Percentiles rank a stretch among this genome's conserved stretches.
Conservation (phyloP, 2,113 vertebrate species). For the Ovis canadensis region DNA sequence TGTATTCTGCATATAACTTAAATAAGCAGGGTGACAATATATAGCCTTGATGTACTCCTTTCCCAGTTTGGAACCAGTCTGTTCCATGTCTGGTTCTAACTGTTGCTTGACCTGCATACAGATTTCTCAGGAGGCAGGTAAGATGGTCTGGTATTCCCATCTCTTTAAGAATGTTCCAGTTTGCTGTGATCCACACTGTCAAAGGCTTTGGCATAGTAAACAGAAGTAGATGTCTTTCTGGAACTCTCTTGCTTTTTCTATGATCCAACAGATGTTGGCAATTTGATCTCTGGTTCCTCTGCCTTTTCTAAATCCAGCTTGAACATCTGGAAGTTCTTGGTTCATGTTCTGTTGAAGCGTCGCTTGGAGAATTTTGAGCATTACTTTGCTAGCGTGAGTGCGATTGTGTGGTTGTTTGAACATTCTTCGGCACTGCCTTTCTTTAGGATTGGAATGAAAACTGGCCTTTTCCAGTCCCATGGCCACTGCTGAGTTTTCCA, state of each 20-base stretch:
- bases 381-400: background rate
- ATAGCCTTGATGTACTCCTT: background rate
- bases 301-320: background rate
- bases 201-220: background rate
- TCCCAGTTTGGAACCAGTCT: background rate
- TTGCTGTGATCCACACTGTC: background rate
- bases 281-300: background rate
- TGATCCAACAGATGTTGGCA: background rate
- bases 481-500: background rate
- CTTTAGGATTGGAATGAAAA: background rate
- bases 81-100: background rate
- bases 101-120: background rate
- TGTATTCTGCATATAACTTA: background rate
- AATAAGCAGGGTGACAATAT: background rate
- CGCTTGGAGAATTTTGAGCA: background rate
- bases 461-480: background rate
- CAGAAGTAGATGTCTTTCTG: background rate
- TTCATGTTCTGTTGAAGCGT: background rate
- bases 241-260: background rate
- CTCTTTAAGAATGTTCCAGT: background rate
- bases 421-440: background rate
- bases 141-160: background rate
- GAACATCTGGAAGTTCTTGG: background rate
- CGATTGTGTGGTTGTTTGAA: background rate
- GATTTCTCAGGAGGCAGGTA: background rate